Conservation (phyloP, 2,113 vertebrate genomes). For the Seriola aureovittata region DNA sequence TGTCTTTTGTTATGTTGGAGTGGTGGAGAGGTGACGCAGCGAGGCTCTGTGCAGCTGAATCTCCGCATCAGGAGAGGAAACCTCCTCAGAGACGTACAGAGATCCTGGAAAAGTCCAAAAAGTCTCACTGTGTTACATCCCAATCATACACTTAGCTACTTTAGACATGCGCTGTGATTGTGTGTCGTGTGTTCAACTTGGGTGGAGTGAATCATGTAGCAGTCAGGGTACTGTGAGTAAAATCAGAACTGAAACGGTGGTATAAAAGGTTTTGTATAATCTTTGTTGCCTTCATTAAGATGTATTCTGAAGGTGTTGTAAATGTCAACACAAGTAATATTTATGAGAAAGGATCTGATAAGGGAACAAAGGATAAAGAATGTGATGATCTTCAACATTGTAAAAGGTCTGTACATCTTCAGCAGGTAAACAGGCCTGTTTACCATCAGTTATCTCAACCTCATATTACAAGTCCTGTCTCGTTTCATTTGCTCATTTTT, state of each 20-base stretch:
- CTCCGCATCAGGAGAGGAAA: neutral
- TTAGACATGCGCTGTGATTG: neutral
- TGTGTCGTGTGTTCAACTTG: neutral
- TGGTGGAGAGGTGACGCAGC: neutral
- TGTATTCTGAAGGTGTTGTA: neutral
- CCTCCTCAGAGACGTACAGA: neutral
- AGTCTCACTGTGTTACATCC: neutral
- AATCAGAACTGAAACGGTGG: neutral
- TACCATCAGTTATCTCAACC: neutral
- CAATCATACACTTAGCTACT: neutral
- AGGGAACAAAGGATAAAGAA: constrained; percentile 19
- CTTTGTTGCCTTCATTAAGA: neutral
- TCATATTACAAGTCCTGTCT: neutral
- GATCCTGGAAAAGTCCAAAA: no score
- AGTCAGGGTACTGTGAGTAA: neutral
- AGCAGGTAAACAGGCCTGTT: neutral
- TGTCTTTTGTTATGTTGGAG: neutral
- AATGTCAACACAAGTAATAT: neutral
- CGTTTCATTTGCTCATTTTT: constrained; percentile 3
- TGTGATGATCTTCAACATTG: neutral
- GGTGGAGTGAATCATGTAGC: neutral
- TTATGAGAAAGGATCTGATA: constrained; percentile 30
- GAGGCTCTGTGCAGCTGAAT: neutral
- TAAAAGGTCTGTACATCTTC: neutral
- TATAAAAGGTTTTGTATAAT: neutral